Conservation (phyloP, 2,113 vertebrate genomes). For the Numenius arquata region DNA sequence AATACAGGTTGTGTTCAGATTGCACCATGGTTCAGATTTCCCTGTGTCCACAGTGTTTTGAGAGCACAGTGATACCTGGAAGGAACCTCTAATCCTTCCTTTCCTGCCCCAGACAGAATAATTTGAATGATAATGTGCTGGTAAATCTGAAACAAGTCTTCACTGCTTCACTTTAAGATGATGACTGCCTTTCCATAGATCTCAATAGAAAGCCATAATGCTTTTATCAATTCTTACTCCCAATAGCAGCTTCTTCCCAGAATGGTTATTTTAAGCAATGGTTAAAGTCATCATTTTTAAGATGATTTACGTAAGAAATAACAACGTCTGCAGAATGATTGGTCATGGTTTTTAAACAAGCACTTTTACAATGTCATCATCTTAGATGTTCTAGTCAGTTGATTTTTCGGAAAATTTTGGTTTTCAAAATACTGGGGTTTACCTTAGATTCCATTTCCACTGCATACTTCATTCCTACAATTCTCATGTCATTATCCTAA, state of each 20-base stretch:
- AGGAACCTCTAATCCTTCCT: not conserved
- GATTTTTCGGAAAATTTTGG: not conserved
- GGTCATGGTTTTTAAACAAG: not conserved
- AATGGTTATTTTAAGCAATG: not conserved
- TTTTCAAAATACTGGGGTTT: not conserved
- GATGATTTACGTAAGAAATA: not conserved
- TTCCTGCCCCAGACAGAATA: not conserved
- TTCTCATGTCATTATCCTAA: not conserved
- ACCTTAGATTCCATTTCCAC: not conserved
- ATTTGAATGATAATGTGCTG: not conserved
- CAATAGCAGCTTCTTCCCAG: not conserved
- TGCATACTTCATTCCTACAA: not conserved
- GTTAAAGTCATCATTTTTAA: not conserved
- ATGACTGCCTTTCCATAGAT: not conserved
- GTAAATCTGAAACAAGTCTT: not conserved
- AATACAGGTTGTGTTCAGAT: not conserved
- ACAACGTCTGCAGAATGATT: not conserved
- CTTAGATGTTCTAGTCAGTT: not conserved
- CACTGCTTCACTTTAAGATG: not conserved
- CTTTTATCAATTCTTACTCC: not conserved
- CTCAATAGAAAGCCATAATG: not conserved
- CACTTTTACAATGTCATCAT: not conserved
- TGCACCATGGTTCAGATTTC: not conserved
- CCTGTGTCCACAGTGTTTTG: accelerated
- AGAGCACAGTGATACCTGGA: not conserved